These are phyloP conservation scores for Callionymus lyra DNA, from an alignment of 2,113 vertebrate species.

Conservation along the genomic window DNA sequence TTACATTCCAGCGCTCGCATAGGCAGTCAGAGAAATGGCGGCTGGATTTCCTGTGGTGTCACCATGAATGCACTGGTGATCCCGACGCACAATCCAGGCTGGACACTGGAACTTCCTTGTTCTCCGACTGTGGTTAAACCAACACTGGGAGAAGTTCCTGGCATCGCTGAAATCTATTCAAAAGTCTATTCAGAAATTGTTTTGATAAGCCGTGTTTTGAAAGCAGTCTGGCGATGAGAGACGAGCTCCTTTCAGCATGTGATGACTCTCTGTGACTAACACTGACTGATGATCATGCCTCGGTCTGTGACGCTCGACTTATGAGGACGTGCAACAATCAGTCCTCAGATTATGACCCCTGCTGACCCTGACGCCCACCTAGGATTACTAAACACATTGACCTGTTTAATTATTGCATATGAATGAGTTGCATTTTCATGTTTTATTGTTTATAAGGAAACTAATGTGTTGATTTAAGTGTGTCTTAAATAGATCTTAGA, in stretches of 20 bases:
- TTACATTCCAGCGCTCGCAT: conserved; percentile 39
- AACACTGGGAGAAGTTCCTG: conserved; percentile 20
- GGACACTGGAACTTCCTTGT: conserved; percentile 3
- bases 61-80: conserved; percentile 3
- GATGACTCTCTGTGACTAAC: conserved; percentile 31
- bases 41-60: conserved; percentile 28
- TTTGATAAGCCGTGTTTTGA: conserved; percentile 54
- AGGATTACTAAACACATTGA: too few species aligned
- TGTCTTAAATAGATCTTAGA: too few species aligned
- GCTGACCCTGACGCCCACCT: too few species aligned
- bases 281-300: conserved; percentile 39
- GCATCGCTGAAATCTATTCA: conserved; percentile 38
- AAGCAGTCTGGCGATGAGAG: conserved; percentile 48
- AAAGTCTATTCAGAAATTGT: conserved; percentile 35
- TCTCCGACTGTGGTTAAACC: conserved; percentile 15
- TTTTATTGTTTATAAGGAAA: too few species aligned
- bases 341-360: too few species aligned
- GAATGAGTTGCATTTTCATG: too few species aligned
- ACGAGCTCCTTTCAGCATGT: conserved; percentile 39
- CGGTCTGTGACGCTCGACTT: background rate
- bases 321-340: background rate
- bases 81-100: conserved; percentile 2
- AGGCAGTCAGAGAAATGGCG: conserved; percentile 15
- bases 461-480: too few species aligned
- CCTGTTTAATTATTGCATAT: too few species aligned